Percentiles rank a stretch among this genome's conserved stretches.
Evolutionary conservation across 2,888 invertebrate genomes (phyloP).

Genomic region (Erebia palarica): DNA sequence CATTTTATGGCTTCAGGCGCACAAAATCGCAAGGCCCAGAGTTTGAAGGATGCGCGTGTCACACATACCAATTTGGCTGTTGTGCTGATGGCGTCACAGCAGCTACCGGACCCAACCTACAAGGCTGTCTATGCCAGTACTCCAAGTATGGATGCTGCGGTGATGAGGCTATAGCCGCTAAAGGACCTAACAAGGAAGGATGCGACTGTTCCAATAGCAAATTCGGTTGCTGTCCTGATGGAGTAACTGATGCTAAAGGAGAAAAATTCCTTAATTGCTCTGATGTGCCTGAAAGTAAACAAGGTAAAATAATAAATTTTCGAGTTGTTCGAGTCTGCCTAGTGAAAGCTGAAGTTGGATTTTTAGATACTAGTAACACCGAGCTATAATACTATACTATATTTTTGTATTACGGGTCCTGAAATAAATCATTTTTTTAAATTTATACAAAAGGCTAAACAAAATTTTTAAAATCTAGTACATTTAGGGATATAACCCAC

Average conservation of each 20-base stretch:
- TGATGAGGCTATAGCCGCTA: constrained; percentile 90
- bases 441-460: no score
- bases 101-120: constrained; percentile 84
- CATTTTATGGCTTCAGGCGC: constrained; percentile 61
- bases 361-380: no score
- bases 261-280: constrained; percentile 93
- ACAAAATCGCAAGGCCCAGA: constrained; percentile 90
- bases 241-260: constrained; percentile 88
- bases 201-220: constrained; percentile 91
- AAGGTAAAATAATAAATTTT: constrained; percentile 80
- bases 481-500: no score
- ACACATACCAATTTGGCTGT: constrained; percentile 94
- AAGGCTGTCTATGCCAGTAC: constrained; percentile 90
- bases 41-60: constrained; percentile 91
- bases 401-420: no score
- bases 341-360: no score
- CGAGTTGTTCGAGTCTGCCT: background rate
- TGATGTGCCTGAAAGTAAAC: constrained; percentile 85
- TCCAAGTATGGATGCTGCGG: constrained; percentile 92
- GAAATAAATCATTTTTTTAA: no score
- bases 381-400: no score
- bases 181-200: constrained; percentile 88
- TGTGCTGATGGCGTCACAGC: constrained; percentile 91
- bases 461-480: no score
- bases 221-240: constrained; percentile 94